Evolutionary conservation across 2,888 invertebrate genomes (phyloP).

Genomic region (Drosophila pseudotalamancana): DNA sequence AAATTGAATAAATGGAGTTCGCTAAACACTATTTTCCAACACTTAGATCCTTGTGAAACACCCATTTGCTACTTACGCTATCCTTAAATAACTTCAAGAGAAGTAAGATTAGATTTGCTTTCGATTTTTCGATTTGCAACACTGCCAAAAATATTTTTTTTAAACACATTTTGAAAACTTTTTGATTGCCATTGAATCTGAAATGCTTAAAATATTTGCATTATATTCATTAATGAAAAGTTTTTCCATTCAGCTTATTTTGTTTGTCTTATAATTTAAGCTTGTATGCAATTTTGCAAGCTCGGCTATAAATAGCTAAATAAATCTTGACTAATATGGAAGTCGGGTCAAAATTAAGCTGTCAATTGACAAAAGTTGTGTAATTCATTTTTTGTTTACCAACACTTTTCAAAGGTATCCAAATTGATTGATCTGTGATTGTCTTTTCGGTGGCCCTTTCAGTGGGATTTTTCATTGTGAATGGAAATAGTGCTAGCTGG

Average conservation of each 20-base stretch:
- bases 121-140: not conserved
- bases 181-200: not conserved
- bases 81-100: too few species aligned
- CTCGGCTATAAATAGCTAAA: not conserved
- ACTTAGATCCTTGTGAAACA: too few species aligned
- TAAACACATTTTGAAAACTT: not conserved
- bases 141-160: not conserved
- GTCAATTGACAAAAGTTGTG: constrained; percentile 12
- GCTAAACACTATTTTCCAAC: too few species aligned
- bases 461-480: not conserved
- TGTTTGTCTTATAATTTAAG: not conserved
- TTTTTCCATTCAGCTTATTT: constrained; percentile 8
- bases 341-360: not conserved
- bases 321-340: constrained; percentile 14
- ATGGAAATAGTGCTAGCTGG: not conserved
- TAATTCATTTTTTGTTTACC: not conserved
- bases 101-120: too few species aligned
- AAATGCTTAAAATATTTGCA: constrained; percentile 2
- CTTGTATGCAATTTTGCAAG: not conserved
- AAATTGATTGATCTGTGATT: constrained; percentile 5
- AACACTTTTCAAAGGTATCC: not conserved
- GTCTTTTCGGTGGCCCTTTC: not conserved
- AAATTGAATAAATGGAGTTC: too few species aligned
- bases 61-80: too few species aligned
- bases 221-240: not conserved